Evolutionary conservation across 2,888 invertebrate genomes (phyloP), one percentile per base, ranked within the genome.

Genomic region (Blera fallax): DNA sequence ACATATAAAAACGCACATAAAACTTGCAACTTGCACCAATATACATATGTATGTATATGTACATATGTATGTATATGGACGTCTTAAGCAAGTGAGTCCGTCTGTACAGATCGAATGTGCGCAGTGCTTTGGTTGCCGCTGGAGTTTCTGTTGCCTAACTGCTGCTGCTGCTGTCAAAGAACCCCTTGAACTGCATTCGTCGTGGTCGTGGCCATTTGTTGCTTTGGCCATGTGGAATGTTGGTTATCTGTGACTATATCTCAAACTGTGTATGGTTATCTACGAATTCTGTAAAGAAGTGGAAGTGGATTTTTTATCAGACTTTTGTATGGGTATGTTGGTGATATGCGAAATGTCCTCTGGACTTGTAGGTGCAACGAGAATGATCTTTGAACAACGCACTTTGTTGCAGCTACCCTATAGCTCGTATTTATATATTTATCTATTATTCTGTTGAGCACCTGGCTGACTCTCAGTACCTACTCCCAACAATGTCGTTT

Each of bases 101-200:
- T 60, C 48, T 40, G 67, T 62, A 52, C 52, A 60, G 50, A 58
- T 77, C 50, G 67, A 45, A 65, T 65, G 56, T 65, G 76, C 37
- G 58, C 65, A 72, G 50, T 56, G 50, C 24, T 34, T 67, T 74
- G 24, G 52, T 60, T 60, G 56, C 21, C 58, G 64, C 65, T 48
- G 45, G 5, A 34, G 48, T 50, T 52, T 29, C 16, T 50, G 32
- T 48, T 18, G 45, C 4, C 8, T 48, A 14, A n/a, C n/a, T n/a
- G n/a, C 16, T 11, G 56, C 52, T 52, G 73, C 56, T 62, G 62
- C 50, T 84, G 74, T 52, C 74, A 76, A 70, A 56, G 80, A 79
- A 74, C 80, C 70, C 74, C 74, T 79, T 82, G 70, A 77, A 82
- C 77, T 58, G 79, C 84, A 79, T 70, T 79, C 62, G 69, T 65